phyloP scores from a whole-genome alignment of 1,140 invertebrate species.

The Drosophila sproati region DNA sequence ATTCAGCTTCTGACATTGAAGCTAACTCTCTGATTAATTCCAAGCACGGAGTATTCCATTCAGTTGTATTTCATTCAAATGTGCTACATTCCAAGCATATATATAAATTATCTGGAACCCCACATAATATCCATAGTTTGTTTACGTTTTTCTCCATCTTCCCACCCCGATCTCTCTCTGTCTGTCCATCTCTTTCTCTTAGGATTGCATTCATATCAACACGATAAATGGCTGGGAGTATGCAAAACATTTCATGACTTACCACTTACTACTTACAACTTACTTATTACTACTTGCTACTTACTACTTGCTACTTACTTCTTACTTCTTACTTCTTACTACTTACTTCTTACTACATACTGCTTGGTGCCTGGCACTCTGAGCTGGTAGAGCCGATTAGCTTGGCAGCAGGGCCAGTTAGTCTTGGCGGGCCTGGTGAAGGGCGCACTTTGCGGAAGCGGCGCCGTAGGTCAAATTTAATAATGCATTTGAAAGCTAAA shows the following conservation, averaged over 20 bases:
- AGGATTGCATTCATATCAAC: not conserved
- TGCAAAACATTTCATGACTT: no score
- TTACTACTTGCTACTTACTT: not conserved
- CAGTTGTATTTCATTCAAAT: slow-evolving; percentile 22
- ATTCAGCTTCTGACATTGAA: slow-evolving; percentile 61
- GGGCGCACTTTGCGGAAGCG: slow-evolving; percentile 57
- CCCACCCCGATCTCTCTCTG: not conserved
- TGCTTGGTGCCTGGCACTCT: no score
- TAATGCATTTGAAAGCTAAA: not conserved
- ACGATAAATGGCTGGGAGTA: not conserved
- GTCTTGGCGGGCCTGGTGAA: slow-evolving; percentile 15
- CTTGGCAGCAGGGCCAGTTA: slow-evolving; percentile 14
- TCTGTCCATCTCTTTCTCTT: slow-evolving; percentile 14
- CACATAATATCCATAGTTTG: slow-evolving; percentile 28
- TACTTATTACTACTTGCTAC: not conserved
- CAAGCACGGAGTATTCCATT: slow-evolving; percentile 43
- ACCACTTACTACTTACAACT: not conserved
- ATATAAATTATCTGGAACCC: slow-evolving; percentile 39
- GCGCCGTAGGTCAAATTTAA: slow-evolving; percentile 47
- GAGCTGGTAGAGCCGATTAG: no score
- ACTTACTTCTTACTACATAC: no score
- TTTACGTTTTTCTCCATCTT: not conserved
- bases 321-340: not conserved
- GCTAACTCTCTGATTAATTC: slow-evolving; percentile 20
- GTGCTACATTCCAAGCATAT: slow-evolving; percentile 11